Evolutionary conservation across 2,797 vertebrate species (phyloP), one percentile per base, ranked within the genome.

Genomic region (Chromis chromis): DNA sequence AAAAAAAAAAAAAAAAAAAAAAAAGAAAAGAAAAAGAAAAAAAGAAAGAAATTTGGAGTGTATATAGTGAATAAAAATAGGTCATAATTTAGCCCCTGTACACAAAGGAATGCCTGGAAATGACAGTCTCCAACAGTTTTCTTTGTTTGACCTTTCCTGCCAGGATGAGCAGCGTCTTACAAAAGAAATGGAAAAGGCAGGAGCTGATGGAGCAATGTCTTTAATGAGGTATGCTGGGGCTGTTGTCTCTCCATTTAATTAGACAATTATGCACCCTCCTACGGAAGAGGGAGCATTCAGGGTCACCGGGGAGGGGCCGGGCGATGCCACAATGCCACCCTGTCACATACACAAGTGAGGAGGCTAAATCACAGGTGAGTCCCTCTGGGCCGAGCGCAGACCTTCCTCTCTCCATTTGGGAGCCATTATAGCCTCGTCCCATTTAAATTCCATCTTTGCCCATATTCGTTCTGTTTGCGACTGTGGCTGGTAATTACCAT

Each of bases 181-280:
- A 46, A 77, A 79, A 75, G 66, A 75, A 83, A 60, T 39, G 31
- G 57, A 74, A 31, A 53, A 80, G 72, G 84, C 61, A 46, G 82
- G 73, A 88, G 88, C 83, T 87, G 88, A 91, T 86, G 82, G 91
- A 91, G 88, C 73, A 71, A 49, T 76, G 80, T 84, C 85, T 85
- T 86, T 94, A 94, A 94, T 93, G 91, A 94, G 92, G 74, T 86
- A 66, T 85, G 81, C 84, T 62, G 74, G 81, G 82, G 83, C 87
- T 89, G 87, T 86, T 89, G 86, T 88, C 83, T 84, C 86, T 80
- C 74, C 66, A 78, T 92, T 92, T 95, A 93, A 95, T 94, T 93
- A 93, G 93, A 91, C 86, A 92, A 93, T 93, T 93, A 94, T 91
- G 87, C 87, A 83, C 74, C 88, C 88, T 86, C 83, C 78, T 71